Conservation (phyloP, 1,140 invertebrate genomes). For the Formica selysi region DNA sequence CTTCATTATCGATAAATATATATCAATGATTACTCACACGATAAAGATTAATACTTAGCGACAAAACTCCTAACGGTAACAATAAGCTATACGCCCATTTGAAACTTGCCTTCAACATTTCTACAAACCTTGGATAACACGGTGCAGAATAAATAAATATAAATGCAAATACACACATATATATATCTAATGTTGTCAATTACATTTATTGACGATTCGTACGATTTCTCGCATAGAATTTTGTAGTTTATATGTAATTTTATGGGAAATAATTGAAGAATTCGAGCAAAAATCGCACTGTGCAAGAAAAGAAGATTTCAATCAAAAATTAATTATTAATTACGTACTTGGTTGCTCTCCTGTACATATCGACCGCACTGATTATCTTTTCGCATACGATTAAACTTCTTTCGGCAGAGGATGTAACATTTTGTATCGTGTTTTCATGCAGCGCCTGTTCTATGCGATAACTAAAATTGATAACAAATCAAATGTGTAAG, state of each 20-base stretch:
- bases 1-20: neutral
- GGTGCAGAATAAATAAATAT: neutral
- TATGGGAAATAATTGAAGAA: neutral
- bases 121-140: conserved; percentile 39
- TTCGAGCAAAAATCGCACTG: neutral
- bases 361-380: conserved; percentile 9
- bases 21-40: conserved; percentile 45
- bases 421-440: neutral
- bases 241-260: neutral
- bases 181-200: neutral
- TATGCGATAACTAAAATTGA: conserved; percentile 35
- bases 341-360: conserved; percentile 35
- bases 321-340: neutral
- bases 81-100: neutral
- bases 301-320: neutral
- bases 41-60: conserved; percentile 51
- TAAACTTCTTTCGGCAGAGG: neutral
- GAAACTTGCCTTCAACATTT: neutral
- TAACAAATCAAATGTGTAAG: neutral
- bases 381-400: conserved; percentile 1
- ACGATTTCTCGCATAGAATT: neutral
- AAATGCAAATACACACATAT: neutral
- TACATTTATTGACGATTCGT: neutral
- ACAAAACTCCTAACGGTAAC: neutral
- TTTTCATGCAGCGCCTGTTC: neutral